These are phyloP conservation scores for Psittacula cyanocephala DNA, from an alignment of 2,113 vertebrate species.

Conservation along the genomic window DNA sequence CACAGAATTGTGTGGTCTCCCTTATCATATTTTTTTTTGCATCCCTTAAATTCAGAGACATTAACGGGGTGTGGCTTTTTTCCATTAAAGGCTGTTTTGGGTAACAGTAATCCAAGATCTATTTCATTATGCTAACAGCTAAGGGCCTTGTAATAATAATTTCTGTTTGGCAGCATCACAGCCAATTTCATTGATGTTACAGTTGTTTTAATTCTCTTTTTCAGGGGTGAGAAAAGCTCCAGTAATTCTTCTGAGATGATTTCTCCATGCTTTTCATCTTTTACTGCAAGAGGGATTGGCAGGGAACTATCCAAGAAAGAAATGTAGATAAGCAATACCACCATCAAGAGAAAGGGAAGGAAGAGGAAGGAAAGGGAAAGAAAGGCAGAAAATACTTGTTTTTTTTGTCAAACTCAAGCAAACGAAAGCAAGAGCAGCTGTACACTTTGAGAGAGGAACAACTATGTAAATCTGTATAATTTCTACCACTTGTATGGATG, in stretches of 20 bases:
- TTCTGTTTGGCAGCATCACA: constrained; percentile 59
- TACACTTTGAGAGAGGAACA: background rate
- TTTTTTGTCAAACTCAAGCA: background rate
- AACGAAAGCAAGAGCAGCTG: background rate
- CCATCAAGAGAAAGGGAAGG: background rate
- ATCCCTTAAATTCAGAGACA: constrained; percentile 53
- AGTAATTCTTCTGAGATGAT: constrained; percentile 42
- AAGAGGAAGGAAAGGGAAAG: background rate
- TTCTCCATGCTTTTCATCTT: constrained; percentile 42
- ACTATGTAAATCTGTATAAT: background rate
- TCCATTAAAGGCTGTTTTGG: constrained; percentile 53
- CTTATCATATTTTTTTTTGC: constrained; percentile 49
- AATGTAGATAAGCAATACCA: constrained; percentile 9
- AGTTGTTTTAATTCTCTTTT: constrained; percentile 48
- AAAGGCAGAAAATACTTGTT: background rate
- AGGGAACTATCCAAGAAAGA: constrained; percentile 35
- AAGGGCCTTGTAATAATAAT: constrained; percentile 56
- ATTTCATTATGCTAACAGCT: constrained; percentile 46
- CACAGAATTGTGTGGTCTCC: constrained; percentile 46
- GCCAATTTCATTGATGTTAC: constrained; percentile 46
- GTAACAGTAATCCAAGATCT: constrained; percentile 29
- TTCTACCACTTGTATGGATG: background rate
- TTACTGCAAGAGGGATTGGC: background rate
- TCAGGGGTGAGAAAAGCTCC: constrained; percentile 39
- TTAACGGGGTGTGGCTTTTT: constrained; percentile 53